Percentiles rank a stretch among this genome's conserved stretches.
Evolutionary conservation across 2,113 vertebrate genomes (phyloP).

Genomic region (Sorex araneus): DNA sequence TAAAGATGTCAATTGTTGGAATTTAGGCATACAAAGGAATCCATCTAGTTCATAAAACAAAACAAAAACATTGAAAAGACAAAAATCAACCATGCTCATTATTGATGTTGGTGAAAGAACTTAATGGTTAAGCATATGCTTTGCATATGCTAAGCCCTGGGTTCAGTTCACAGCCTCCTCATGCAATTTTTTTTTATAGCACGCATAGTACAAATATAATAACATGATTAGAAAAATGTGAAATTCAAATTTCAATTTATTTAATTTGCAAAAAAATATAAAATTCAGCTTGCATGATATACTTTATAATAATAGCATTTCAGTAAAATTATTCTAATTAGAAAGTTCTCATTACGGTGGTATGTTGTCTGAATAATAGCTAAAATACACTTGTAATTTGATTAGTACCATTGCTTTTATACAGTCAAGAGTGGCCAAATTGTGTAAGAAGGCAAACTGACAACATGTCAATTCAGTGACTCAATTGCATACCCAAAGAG

Average conservation of each 20-base stretch:
- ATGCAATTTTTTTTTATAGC: no score
- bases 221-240: no score
- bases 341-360: conserved; percentile 76
- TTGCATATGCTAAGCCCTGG: no score
- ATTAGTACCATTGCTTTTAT: conserved; percentile 51
- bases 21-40: conserved; percentile 1
- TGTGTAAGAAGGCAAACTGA: conserved; percentile 26
- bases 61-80: not conserved
- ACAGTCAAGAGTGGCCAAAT: conserved; percentile 21
- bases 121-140: no score
- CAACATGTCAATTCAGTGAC: conserved; percentile 16
- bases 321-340: conserved; percentile 76
- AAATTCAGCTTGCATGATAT: conserved; percentile 59
- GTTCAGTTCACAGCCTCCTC: not conserved
- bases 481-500: conserved; percentile 44
- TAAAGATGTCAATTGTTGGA: conserved; percentile 58
- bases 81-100: not conserved
- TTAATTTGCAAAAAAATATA: conserved; percentile 73
- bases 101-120: no score
- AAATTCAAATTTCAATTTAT: conserved; percentile 62
- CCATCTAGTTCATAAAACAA: not conserved
- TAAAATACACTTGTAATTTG: conserved; percentile 72
- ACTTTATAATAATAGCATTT: conserved; percentile 78
- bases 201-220: no score
- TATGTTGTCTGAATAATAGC: conserved; percentile 75